Evolutionary conservation across 2,797 vertebrate species (phyloP), one percentile per base, ranked within the genome.

Genomic region (Trachops cirrhosus): DNA sequence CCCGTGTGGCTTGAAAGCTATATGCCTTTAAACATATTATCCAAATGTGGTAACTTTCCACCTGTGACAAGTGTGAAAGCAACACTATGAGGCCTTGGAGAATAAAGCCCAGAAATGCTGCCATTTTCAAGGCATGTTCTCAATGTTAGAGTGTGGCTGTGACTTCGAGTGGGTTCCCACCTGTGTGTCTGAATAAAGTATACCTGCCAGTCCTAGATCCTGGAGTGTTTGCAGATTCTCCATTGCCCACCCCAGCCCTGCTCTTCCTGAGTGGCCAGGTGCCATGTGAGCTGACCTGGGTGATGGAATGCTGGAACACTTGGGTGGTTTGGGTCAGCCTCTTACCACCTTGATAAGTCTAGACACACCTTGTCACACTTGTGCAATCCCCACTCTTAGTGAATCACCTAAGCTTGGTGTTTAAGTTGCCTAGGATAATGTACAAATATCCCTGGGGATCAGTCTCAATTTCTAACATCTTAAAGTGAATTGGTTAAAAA

Each of bases 101-200:
- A 48, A 32, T 11, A 8, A 0, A 1, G 9, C 15, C 22, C 68
- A 5, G 12, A 4, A 44, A 11, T 5, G 39, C 22, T 9, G 7
- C 14, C 22, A 15, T 84, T 79, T 24, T 24, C 12, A 24, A 74
- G 18, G 52, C 0, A 1, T 0, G 14, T 39, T 75, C 79, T 62
- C 70, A 46, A 37, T 50, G 41, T 73, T 9, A 21, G 24, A 67
- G 15, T 9, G 0, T 24, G 9, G 74, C 70, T 18, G 2, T 15
- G 48, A 52, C 41, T 34, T 9, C 44, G 14, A 7, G 3, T 3
- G 12, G 34, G 19, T 32, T 86, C 79, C 68, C 22, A 24, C 14
- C 37, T 71, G 10, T 52, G 79, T 39, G 21, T 90, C 50, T 41
- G 39, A 21, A 74, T 10, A 10, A 39, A 18, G 29, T 16, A 19